Base-by-base conservation (phyloP, 2,113 vertebrate species). In the Vicugna pacos region DNA sequence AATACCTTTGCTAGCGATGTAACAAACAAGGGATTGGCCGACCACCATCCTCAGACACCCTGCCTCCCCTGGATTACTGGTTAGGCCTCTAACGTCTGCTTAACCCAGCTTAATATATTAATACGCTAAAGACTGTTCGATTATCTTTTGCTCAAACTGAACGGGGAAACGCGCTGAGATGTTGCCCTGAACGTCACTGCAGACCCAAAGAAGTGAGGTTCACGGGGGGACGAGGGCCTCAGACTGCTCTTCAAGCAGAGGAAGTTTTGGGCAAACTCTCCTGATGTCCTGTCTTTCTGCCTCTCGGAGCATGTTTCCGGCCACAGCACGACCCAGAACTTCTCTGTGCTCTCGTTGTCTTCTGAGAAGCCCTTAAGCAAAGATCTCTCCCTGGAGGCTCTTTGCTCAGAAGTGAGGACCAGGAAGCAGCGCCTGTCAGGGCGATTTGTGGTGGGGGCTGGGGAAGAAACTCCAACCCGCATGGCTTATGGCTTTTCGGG, bases 361-460 rank as follows among this genome's bases (percentile, higher is more conserved):
- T 69, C 75, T 60, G 10, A 28, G 32, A 64, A n/a, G 79, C 15
- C 28, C n/a, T 54, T 12, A 24, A 28, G 35, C 10, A 9, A 28
- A n/a, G 38, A 46, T 35, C 10, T 26, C 73, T 95, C n/a, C 28
- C 12, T 16, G 46, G 32, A 72, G 32, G 62, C 2, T 62, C 32
- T 5, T 58, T 20, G 15, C 32, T 58, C 32, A 50, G 87, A 3
- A 30, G 13, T 19, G 15, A 54, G 0, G 26, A 46, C 60, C 19
- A 26, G 54, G n/a, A 54, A 46, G 15, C 13, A 1, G 17, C 2
- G 0, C 16, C 87, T 69, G 19, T 50, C 2, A 28, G 35, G 56
- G 38, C 19, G 26, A 35, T 4, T 30, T 2, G 0, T 20, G 17
- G 6, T 0, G 9, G n/a, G 26, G 54, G 8, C 11, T 1, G 0